Evolutionary conservation across 2,113 vertebrate species (phyloP).

Genomic region (Propithecus coquereli): DNA sequence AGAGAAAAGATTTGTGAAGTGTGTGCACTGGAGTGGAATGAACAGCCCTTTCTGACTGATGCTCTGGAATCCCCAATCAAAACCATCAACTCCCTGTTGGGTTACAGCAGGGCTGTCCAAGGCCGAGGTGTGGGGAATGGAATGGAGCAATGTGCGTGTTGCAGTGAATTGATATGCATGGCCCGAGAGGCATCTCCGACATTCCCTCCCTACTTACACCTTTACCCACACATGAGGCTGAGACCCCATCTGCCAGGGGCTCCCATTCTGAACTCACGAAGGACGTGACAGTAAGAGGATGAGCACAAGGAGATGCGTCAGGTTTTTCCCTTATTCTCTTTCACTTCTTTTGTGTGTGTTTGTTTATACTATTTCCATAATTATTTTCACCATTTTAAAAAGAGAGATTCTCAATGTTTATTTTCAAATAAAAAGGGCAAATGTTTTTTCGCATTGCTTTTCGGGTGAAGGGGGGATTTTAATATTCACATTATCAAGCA

Average conservation of each 20-base stretch:
- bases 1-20: not conserved
- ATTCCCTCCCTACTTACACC: not conserved
- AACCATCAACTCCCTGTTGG: not conserved
- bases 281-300: not conserved
- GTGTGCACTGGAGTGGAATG: no score
- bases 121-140: not conserved
- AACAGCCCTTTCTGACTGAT: not conserved
- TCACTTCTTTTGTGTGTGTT: not conserved
- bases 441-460: not conserved
- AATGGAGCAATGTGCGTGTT: not conserved
- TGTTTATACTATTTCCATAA: not conserved
- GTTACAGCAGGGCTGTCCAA: not conserved
- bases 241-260: not conserved
- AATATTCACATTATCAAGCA: not conserved
- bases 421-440: conserved; percentile 18
- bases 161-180: not conserved
- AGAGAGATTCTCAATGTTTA: not conserved
- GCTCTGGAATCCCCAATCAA: not conserved
- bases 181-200: not conserved
- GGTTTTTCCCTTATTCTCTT: not conserved
- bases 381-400: not conserved
- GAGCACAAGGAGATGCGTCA: not conserved
- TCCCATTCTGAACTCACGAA: not conserved
- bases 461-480: not conserved
- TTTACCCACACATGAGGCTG: not conserved